Base-by-base conservation (phyloP, 2,888 invertebrate species). In the Nymphalis urticae region DNA sequence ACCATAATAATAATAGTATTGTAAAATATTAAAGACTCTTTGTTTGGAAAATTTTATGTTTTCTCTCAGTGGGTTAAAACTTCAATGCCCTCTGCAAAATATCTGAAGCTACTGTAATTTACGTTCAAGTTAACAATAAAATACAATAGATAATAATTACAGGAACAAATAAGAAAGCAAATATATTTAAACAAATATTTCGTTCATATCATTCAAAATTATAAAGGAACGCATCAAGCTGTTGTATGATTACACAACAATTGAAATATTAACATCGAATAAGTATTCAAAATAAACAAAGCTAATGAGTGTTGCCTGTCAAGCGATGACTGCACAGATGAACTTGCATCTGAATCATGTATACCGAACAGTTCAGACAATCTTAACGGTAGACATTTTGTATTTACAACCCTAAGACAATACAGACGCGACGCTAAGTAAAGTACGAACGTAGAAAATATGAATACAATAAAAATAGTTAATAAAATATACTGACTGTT, bases 251-350 rank as follows among this genome's bases (percentile, higher is more conserved):
- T 62, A 68, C 67, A 63, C 61, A 75, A 74, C 64, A 70, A 72
- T 71, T 71, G 70, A 61, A 73, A 67, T 66, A 62, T 67, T 62
- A 62, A 64, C 69, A 66, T 71, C 71, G 70, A 79, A 81, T 80
- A 82, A 75, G 76, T 77, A 79, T 79, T 78, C 82, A 86, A 87
- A 87, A 86, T 85, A 87, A 86, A 88, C 84, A 88, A 85, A 83
- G 76, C 82, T 88, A 89, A 88, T 89, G 87, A 88, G 82, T 78
- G 80, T 80, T 87, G 86, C 75, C 79, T 78, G 80, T 86, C 85
- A 83, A 84, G 82, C 79, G 82, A 80, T 85, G 84, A 84, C 77
- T 79, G 77, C 71, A 71, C 70, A 66, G 62, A 60, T 63, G 63
- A 62, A 66, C 64, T 54, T 66, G 36, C 62, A 50, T 56, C 60